Evolutionary conservation across 2,113 vertebrate species (phyloP), one percentile per base, ranked within the genome.

Genomic region (Rhinichthys klamathensis): DNA sequence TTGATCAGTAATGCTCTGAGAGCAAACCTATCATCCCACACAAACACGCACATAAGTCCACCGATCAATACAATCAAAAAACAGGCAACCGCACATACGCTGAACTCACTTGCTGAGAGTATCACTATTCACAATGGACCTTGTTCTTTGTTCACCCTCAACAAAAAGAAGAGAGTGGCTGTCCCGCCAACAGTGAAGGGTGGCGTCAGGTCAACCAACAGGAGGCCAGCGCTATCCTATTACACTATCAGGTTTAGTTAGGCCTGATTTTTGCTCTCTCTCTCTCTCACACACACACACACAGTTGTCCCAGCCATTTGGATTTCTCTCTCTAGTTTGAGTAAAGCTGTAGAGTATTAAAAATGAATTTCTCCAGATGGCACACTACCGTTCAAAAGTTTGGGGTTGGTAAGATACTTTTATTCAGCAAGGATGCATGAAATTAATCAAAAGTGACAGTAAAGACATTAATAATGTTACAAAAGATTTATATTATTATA

Each of bases 331-430:
- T 72, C 4, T 23, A 2, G n/a, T 25, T 12, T 21, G 32, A 67
- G 75, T 58, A 44, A 86, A 86, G 72, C 63, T 4, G n/a, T n/a
- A n/a, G 16, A 82, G 6, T 67, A 91, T 88, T 88, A 54, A 32
- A 90, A 77, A 23, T 21, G 3, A 60, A 12, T 70, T 84, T 83
- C 3, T 49, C 86, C 76, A 92, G 90, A 93, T 91, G 89, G 86
- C 89, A 83, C 27, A 75, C 8, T 23, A 23, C 9, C 8, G 3
- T 32, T 32, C 3, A 18, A 21, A 54, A 54, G 16, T 54, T 21
- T 54, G 16, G 51, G 65, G 16, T 38, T 35, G 0, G 3, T 21
- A 67, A 16, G 13, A 32, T 32, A 23, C 54, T 56, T 56, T 56
- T 56, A 56, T 56, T 56, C 54, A 23, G 18, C 18, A 56, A 56